Conservation (phyloP, 2,888 invertebrate species). For the Yponomeuta plumbellus region DNA sequence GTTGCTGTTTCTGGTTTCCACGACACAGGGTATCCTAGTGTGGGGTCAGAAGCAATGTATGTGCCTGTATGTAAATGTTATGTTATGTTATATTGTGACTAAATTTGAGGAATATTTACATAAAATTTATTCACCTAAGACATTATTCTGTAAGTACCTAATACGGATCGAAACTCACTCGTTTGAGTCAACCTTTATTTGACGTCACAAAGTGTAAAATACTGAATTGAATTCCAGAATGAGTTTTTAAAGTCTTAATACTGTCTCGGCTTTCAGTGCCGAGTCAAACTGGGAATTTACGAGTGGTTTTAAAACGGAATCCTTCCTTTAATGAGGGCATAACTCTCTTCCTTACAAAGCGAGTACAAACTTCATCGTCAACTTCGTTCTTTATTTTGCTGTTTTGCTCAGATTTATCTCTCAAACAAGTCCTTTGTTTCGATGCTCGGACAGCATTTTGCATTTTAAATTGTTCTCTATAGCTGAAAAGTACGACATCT, state of each 20-base stretch:
- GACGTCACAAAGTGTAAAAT: not conserved
- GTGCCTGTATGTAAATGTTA: too few relatives aligned
- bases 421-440: slow-evolving; percentile 5
- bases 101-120: too few relatives aligned
- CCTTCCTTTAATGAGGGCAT: slow-evolving; percentile 17
- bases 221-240: not conserved
- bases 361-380: not conserved
- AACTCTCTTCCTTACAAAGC: slow-evolving; percentile 10
- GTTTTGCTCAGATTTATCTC: not conserved
- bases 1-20: too few relatives aligned
- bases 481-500: too few relatives aligned
- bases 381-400: slow-evolving; percentile 2
- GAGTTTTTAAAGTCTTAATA: not conserved
- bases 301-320: slow-evolving; percentile 13
- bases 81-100: too few relatives aligned
- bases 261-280: slow-evolving; percentile 2
- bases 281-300: slow-evolving; percentile 1
- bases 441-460: not conserved
- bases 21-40: too few relatives aligned
- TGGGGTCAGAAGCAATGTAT: too few relatives aligned
- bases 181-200: not conserved
- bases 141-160: too few relatives aligned
- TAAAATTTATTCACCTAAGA: too few relatives aligned
- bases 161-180: too few relatives aligned
- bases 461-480: not conserved